These are phyloP conservation scores for Proterorhinus semilunaris DNA, from an alignment of 2,113 vertebrate genomes.

Conservation along the genomic window DNA sequence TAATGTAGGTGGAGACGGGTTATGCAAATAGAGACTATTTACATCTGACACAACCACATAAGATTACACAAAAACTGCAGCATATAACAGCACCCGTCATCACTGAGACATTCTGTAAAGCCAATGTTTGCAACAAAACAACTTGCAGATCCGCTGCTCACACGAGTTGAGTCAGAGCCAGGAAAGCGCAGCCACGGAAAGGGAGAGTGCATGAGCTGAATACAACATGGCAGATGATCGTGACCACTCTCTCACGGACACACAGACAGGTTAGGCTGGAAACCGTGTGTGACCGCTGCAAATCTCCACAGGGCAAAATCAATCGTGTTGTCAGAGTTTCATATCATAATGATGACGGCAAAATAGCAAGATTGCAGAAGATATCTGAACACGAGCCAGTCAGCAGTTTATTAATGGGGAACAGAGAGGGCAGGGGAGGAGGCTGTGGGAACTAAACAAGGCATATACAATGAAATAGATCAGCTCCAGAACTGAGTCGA, in stretches of 20 bases:
- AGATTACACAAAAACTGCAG: background rate
- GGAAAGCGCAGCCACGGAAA: constrained; percentile 18
- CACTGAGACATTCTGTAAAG: constrained; percentile 23
- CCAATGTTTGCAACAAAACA: background rate
- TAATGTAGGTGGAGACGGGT: too few relatives aligned
- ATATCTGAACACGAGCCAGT: constrained; percentile 16
- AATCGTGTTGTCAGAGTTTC: constrained; percentile 9
- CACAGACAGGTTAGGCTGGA: background rate
- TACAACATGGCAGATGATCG: constrained; percentile 30
- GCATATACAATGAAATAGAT: constrained; percentile 42
- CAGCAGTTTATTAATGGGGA: constrained; percentile 42
- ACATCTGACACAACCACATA: background rate
- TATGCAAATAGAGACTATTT: too few relatives aligned
- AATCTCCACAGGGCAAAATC: constrained; percentile 10
- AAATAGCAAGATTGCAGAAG: constrained; percentile 27
- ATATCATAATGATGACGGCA: constrained; percentile 16
- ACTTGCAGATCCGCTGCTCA: constrained; percentile 14
- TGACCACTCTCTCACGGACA: constrained; percentile 14
- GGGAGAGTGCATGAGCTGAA: constrained; percentile 38
- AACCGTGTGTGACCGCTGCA: constrained; percentile 2
- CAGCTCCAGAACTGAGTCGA: constrained; percentile 36
- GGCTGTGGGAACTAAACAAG: background rate
- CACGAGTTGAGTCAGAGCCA: constrained; percentile 17
- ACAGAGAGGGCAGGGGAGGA: constrained; percentile 13
- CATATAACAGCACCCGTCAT: constrained; percentile 5